These are phyloP conservation scores for Watsonalla binaria DNA, from an alignment of 2,888 invertebrate species.

Conservation along the genomic window DNA sequence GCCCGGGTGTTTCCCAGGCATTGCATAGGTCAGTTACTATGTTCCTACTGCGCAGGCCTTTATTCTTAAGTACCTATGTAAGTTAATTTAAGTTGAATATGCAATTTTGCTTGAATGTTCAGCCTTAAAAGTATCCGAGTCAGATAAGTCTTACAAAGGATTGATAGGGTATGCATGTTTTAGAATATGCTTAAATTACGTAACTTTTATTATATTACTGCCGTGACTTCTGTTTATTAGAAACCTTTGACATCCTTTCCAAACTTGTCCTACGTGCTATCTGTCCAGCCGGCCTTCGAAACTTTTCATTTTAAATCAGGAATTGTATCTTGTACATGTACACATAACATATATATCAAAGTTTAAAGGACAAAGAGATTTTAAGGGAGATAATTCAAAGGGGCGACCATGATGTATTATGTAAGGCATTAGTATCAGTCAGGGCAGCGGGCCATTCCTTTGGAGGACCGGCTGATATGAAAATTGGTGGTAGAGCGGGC, in stretches of 20 bases:
- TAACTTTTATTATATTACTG: no score
- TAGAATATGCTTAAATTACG: no score
- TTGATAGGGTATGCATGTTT: no score
- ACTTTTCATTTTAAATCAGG: background rate
- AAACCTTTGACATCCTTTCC: no score
- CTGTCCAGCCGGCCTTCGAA: background rate
- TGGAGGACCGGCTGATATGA: slow-evolving; percentile 72
- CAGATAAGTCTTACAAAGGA: no score
- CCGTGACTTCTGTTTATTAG: no score
- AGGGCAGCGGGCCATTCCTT: slow-evolving; percentile 60
- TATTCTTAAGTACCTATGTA: slow-evolving; percentile 5
- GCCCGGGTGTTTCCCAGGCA: slow-evolving; percentile 37
- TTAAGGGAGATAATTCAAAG: slow-evolving; percentile 41
- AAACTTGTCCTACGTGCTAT: background rate
- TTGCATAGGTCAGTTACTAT: slow-evolving; percentile 60
- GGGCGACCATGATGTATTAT: slow-evolving; percentile 51
- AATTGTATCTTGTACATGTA: background rate
- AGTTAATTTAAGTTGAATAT: background rate
- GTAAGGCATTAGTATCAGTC: slow-evolving; percentile 58
- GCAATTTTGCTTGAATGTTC: background rate
- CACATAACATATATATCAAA: slow-evolving; percentile 19
- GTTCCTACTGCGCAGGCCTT: slow-evolving; percentile 24
- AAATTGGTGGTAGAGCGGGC: slow-evolving; percentile 70
- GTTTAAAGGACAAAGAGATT: slow-evolving; percentile 39
- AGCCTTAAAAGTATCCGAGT: no score